Evolutionary conservation across 2,113 vertebrate genomes (phyloP), one percentile per base, ranked within the genome.

Genomic region (Monarcha castaneiventris): DNA sequence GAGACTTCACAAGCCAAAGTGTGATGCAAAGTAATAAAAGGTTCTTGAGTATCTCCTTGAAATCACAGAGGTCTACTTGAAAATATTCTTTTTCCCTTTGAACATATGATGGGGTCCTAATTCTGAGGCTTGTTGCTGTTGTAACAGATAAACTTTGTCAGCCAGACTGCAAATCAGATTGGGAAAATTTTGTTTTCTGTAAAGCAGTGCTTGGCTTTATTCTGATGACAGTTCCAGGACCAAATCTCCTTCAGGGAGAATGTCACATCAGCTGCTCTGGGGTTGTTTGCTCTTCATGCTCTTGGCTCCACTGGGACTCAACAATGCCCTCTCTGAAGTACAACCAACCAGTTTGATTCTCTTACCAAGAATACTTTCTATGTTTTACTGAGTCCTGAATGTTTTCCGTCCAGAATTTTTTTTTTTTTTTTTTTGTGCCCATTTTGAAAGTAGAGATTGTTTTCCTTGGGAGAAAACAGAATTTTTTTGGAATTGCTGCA

Each of bases 231-330:
- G 37, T 49, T 80, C n/a, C 67, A 51, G 0, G 7, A 49, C 9
- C 46, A 30, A 19, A 39, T 9, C 25, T 62, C 15, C 19, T 81
- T 48, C 27, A 54, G 41, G 49, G 16, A 88, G 29, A 41, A 19
- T 4, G 30, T 22, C 6, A 0, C 9, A 29, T 90, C 13, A 21
- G 10, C 22, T 58, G 22, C 46, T 90, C 16, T 3, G 4, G 9
- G 5, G 4, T 4, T 61, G 10, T 68, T 73, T 1, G 1, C 16
- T 56, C 11, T 59, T 83, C 5, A 0, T 44, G 30, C 11, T 22
- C n/a, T 23, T 4, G 4, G 21, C 35, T 87, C 9, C 6, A 0
- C 3, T 48, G 30, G 1, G 0, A 32, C 41, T 52, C 49, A 58
- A 7, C 12, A 8, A 9, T 3, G 21, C 41, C 54, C 49, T 62